A percentile compares a stretch with the other conserved stretches of the same genome.
These are phyloP conservation scores for Pentalonia nigronervosa DNA, from an alignment of 1,140 invertebrate genomes.

Conservation along the genomic window DNA sequence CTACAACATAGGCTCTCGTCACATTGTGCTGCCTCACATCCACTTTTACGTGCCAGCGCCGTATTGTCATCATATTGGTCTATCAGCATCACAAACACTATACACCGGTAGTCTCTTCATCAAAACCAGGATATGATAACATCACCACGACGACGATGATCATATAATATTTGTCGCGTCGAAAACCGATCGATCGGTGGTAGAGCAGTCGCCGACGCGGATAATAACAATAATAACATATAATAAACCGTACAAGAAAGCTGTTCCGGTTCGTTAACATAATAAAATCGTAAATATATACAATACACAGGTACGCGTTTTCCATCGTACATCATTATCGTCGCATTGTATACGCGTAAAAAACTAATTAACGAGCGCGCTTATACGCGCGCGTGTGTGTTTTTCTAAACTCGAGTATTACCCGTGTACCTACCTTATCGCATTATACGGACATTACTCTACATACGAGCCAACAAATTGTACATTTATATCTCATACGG, in stretches of 20 bases:
- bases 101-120: neutral
- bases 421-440: neutral
- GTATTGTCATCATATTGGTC: neutral
- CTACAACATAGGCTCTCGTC: neutral
- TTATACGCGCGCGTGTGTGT: neutral
- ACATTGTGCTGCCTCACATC: neutral
- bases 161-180: constrained; percentile 18
- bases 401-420: constrained; percentile 1
- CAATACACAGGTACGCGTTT: neutral
- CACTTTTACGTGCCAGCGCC: neutral
- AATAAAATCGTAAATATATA: constrained; percentile 22
- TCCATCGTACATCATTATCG: constrained; percentile 35
- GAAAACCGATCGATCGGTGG: neutral
- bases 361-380: constrained; percentile 28
- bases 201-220: neutral
- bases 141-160: neutral
- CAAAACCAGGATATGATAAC: constrained; percentile 34
- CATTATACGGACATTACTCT: neutral
- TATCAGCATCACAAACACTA: neutral
- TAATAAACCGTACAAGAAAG: constrained; percentile 40
- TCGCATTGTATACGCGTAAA: constrained; percentile 41
- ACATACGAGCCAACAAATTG: neutral
- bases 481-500: neutral
- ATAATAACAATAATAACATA: neutral
- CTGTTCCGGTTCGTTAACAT: constrained; percentile 43